Evolutionary conservation across 2,888 invertebrate genomes (phyloP).

Genomic region (Trichacis sp.): DNA sequence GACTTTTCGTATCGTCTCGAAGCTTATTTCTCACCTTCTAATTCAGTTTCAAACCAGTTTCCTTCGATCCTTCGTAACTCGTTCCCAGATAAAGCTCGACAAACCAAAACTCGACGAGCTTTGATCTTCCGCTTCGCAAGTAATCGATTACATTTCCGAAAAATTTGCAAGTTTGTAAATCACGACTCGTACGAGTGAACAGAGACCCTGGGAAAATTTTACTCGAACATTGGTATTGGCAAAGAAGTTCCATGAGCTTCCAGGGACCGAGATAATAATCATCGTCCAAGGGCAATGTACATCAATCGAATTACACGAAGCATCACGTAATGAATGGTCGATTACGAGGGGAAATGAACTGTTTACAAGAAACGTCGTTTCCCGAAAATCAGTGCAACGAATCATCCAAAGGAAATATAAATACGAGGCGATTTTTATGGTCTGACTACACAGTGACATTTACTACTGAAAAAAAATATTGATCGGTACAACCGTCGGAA

Average conservation of each 20-base stretch:
- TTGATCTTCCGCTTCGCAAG: not conserved
- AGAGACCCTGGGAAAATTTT: not conserved
- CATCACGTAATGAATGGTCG: not conserved
- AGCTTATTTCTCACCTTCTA: not conserved
- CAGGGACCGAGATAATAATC: conserved; percentile 1
- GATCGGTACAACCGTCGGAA: conserved; percentile 10
- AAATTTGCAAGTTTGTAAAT: not conserved
- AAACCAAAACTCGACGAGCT: no score
- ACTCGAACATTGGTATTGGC: not conserved
- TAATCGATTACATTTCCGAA: not conserved
- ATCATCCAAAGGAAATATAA: no score
- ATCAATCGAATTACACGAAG: conserved; percentile 6
- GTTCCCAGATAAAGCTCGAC: no score
- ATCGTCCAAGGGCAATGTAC: conserved; percentile 10
- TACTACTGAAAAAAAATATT: conserved; percentile 24
- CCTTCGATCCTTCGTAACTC: not conserved
- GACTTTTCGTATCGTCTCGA: not conserved
- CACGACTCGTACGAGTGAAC: not conserved
- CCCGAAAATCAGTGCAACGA: no score
- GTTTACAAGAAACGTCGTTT: no score
- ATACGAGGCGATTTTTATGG: conserved; percentile 10
- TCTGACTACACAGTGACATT: conserved; percentile 19
- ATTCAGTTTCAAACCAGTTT: not conserved
- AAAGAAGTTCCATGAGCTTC: not conserved
- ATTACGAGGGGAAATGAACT: not conserved